Conservation (phyloP, 2,113 vertebrate species). For the Bungarus multicinctus region DNA sequence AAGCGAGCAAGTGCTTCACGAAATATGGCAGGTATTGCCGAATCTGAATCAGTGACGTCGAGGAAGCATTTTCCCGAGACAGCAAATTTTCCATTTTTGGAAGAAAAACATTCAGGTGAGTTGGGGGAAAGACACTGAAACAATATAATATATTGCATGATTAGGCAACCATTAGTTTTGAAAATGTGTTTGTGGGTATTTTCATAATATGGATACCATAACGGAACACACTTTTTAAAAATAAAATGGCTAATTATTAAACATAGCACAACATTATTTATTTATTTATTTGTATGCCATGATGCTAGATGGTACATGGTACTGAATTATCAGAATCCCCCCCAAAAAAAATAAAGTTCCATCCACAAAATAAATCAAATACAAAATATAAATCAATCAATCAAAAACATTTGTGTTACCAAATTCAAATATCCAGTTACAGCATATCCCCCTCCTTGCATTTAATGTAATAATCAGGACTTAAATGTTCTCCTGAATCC, state of each 20-base stretch:
- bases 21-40: background rate
- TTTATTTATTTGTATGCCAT: background rate
- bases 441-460: background rate
- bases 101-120: slow-evolving; percentile 19
- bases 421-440: background rate
- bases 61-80: background rate
- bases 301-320: background rate
- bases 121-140: background rate
- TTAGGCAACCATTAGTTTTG: background rate
- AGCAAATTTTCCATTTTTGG: background rate
- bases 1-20: background rate
- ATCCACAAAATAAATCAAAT: background rate
- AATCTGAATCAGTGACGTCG: rapidly evolving
- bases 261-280: background rate
- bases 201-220: background rate
- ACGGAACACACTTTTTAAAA: background rate
- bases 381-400: background rate
- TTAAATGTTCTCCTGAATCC: background rate
- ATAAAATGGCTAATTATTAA: background rate
- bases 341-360: background rate
- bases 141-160: background rate
- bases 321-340: background rate
- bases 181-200: background rate
- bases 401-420: background rate
- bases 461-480: background rate